Evolutionary conservation across 2,113 vertebrate species (phyloP), one percentile per base, ranked within the genome.

Genomic region (Vulpes lagopus): DNA sequence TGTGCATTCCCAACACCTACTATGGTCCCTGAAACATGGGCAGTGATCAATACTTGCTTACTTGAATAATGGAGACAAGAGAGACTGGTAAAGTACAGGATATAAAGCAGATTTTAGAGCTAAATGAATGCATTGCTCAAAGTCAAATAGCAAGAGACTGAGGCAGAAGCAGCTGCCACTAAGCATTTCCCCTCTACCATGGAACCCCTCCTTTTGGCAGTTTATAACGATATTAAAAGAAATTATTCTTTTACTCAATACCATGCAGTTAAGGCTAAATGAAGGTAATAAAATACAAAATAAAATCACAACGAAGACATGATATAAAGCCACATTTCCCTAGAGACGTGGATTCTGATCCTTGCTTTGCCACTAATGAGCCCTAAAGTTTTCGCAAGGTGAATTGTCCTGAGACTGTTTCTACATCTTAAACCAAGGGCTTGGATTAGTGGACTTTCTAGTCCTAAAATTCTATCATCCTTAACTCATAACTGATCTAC

Each of bases 271-370:
- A 96, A 71, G 25, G 32, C 8, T 95, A 96, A 97, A 60, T 27
- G 9, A 96, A 59, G 17, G 27, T 51, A 89, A 94, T 79, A 95
- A 93, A 91, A n/a, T 51, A 35, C 4, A 96, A 96, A 96, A 83
- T 43, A 71, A 93, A 89, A 81, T 79, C 51, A 57, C 92, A 94
- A 97, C 17, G 23, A 23, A 93, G 19, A 83, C 1, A 35, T 35
- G 15, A 71, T n/a, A 73, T 25, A 81, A 84, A 87, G 32, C 64
- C 83, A 81, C 71, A 2, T 55, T 38, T 62, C 22, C 32, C 16
- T 59, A 62, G 59, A 94, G 43, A 94, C 7, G 19, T 35, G 32
- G 55, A 84, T 57, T 35, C 67, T n/a, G 51, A 53, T 43, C 11
- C 8, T 62, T 74, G 9, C 19, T 87, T 69, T 81, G 35, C 35